Base-by-base conservation (phyloP, 2,888 invertebrate species). In the Ectropis crepuscularia region DNA sequence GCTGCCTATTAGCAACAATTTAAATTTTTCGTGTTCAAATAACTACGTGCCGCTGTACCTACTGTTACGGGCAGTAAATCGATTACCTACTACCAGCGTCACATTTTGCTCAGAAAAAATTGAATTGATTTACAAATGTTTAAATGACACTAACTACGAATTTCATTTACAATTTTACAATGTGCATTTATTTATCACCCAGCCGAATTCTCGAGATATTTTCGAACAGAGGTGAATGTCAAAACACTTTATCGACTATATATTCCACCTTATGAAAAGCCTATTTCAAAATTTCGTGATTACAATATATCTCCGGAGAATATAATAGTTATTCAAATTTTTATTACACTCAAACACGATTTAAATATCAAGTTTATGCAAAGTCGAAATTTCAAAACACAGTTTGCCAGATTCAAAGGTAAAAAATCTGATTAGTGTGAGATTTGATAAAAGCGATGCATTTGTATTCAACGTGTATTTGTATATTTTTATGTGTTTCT, bases 251-350 rank as follows among this genome's bases (percentile, higher is more conserved):
- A 42, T 50, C 39, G 16, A 37, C 41, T 61, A 55, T 50, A 61
- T 50, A 61, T 65, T 63, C 61, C 48, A 60, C 55, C 48, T 67
- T 67, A 68, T 55, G 58, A 69, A 70, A 65, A 68, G 57, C 61
- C 55, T 66, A 68, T 74, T 74, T 73, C 66, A 49, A 65, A 75
- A 71, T 57, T 49, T 28, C 53, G 60, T 55, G 57, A 61, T 69
- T 63, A 70, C 69, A 73, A 69, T 65, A 69, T 67, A 67, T 68
- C 51, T 66, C 63, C 63, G 69, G 57, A 57, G 63, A 68, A 70
- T 55, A 69, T 63, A 66, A 66, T 59, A 66, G 65, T 65, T 74
- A 77, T 77, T 74, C 57, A 72, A 75, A 74, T 77, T 71, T 64
- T 72, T 73, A 74, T 74, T 72, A 66, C 63, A 61, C 43, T 70